These are phyloP conservation scores for Petrocephalus zakoni DNA, from an alignment of 2,113 vertebrate species.

Conservation along the genomic window DNA sequence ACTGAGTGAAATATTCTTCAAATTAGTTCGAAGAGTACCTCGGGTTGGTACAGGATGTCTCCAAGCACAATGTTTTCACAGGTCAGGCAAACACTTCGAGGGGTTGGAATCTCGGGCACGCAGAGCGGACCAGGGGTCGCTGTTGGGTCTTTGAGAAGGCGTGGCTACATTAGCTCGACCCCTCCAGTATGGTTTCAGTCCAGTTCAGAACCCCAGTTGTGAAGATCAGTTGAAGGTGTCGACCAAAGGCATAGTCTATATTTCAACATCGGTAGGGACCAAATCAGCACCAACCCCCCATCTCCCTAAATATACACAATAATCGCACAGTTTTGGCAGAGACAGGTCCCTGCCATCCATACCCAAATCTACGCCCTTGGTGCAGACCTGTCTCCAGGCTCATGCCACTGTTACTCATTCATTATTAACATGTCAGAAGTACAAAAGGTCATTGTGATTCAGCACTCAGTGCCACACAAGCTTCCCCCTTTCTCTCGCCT, in stretches of 20 bases:
- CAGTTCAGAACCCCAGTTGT: slow-evolving; percentile 14
- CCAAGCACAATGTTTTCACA: background rate
- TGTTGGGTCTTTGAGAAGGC: slow-evolving; percentile 4
- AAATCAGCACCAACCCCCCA: background rate
- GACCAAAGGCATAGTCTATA: background rate
- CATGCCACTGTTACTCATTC: background rate
- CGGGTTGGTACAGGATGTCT: background rate
- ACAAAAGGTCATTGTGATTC: slow-evolving; percentile 11
- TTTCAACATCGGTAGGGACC: background rate
- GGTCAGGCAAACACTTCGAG: background rate
- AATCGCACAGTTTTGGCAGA: background rate
- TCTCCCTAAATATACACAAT: background rate
- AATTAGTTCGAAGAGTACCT: background rate
- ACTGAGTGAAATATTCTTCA: background rate
- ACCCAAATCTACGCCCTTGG: background rate
- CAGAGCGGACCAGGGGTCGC: background rate
- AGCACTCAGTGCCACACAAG: background rate
- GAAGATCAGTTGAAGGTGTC: background rate
- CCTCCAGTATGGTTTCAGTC: slow-evolving; percentile 15
- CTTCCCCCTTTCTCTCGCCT: background rate
- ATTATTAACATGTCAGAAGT: slow-evolving; percentile 24
- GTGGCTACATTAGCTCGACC: background rate
- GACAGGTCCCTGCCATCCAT: background rate
- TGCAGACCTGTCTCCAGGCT: background rate
- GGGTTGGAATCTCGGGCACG: background rate